phyloP scores from a whole-genome alignment of 2,797 vertebrate genomes.

The Channallabes apus region DNA sequence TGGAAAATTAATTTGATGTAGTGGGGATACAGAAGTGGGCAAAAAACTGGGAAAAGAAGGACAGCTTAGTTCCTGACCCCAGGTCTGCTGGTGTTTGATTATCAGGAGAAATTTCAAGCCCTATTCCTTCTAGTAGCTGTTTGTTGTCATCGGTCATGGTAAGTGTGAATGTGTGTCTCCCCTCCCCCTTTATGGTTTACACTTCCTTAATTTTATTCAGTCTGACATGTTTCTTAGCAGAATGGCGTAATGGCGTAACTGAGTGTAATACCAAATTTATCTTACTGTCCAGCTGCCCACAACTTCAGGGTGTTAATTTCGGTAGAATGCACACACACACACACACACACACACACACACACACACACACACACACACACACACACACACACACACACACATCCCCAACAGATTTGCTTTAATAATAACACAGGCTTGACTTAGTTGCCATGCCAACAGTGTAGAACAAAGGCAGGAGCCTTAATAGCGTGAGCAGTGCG shows the following conservation, averaged over 20 bases:
- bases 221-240: constrained; percentile 7
- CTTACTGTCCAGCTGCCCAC: constrained; percentile 39
- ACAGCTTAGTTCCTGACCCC: neutral
- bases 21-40: neutral
- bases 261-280: constrained; percentile 35
- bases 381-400: constrained; percentile 37
- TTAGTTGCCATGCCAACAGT: constrained; percentile 61
- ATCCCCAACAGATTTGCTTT: constrained; percentile 56
- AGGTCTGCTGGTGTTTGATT: neutral
- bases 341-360: constrained; percentile 37
- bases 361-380: constrained; percentile 37
- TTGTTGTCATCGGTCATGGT: neutral
- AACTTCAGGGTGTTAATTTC: constrained; percentile 44
- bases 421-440: constrained; percentile 58
- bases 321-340: constrained; percentile 19
- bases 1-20: neutral
- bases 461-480: constrained; percentile 57
- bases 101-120: neutral
- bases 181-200: neutral
- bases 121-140: neutral
- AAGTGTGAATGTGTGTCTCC: neutral
- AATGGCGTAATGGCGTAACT: constrained; percentile 31
- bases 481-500: constrained; percentile 46
- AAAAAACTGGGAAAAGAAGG: neutral
- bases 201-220: constrained; percentile 1